Evolutionary conservation across 1,140 invertebrate genomes (phyloP).

Genomic region (Harlomillsia oculata): DNA sequence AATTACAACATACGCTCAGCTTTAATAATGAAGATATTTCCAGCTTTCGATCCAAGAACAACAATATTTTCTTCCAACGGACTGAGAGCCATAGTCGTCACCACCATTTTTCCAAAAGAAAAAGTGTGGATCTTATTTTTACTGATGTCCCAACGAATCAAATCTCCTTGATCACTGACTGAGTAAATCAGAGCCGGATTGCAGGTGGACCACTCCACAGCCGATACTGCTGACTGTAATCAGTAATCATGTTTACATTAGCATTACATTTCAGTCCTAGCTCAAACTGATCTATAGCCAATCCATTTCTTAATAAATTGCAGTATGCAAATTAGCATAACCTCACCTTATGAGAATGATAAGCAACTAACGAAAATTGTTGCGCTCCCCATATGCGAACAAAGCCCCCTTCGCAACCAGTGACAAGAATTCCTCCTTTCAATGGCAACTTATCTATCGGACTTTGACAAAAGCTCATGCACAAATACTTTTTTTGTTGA

Average conservation of each 20-base stretch:
- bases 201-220: slow-evolving; percentile 20
- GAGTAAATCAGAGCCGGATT: slow-evolving; percentile 22
- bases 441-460: slow-evolving; percentile 8
- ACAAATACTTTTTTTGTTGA: slow-evolving; percentile 14
- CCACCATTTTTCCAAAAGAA: slow-evolving; percentile 3
- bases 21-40: slow-evolving; percentile 27
- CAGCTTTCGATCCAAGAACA: slow-evolving; percentile 24
- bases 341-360: slow-evolving; percentile 18
- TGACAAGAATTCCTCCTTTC: slow-evolving; percentile 17
- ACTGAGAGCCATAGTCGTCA: slow-evolving; percentile 20
- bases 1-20: slow-evolving; percentile 9
- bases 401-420: slow-evolving; percentile 23
- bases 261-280: neutral
- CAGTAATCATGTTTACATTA: neutral
- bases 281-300: neutral
- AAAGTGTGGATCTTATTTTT: slow-evolving; percentile 3
- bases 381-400: slow-evolving; percentile 27
- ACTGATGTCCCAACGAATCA: slow-evolving; percentile 19
- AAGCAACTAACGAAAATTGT: neutral
- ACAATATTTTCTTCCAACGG: slow-evolving; percentile 29
- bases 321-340: neutral
- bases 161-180: slow-evolving; percentile 11
- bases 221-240: neutral
- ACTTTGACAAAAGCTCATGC: slow-evolving; percentile 18
- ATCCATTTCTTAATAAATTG: neutral